A percentile compares a stretch with the other conserved stretches of the same genome.
These are phyloP conservation scores for Ditula angustiorana DNA, from an alignment of 2,888 invertebrate genomes.

Conservation along the genomic window DNA sequence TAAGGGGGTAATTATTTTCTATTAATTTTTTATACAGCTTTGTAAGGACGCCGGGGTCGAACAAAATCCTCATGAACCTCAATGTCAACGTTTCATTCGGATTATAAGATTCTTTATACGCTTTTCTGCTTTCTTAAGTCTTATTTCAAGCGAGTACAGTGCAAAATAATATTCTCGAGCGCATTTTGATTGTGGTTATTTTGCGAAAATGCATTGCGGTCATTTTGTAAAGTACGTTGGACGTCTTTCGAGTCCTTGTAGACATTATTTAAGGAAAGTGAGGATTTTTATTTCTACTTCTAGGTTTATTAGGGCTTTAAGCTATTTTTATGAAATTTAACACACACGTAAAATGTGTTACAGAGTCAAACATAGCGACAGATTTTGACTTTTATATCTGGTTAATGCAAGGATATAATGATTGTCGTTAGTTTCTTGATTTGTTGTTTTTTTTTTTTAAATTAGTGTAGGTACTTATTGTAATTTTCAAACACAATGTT, in stretches of 20 bases:
- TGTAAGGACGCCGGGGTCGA: neutral
- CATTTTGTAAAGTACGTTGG: conserved; percentile 8
- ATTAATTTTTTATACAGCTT: neutral
- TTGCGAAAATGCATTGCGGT: conserved; percentile 14
- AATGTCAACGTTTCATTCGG: conserved; percentile 16
- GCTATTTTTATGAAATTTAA: no score
- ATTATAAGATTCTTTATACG: conserved; percentile 8
- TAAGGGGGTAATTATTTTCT: no score
- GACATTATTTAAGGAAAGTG: conserved; percentile 1
- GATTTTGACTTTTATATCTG: no score
- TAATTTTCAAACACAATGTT: no score
- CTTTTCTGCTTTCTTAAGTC: neutral
- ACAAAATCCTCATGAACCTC: neutral
- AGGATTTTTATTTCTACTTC: neutral
- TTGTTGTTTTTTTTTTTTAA: no score
- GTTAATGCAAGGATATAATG: no score
- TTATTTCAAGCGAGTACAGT: neutral
- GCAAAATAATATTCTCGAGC: neutral
- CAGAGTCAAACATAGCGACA: no score
- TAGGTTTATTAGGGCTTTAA: neutral
- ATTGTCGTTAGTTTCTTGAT: no score
- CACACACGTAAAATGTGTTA: no score
- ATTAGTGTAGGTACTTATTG: no score
- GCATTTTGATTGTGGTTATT: neutral
- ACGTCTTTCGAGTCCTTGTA: conserved; percentile 13